Percentiles rank a stretch among this genome's conserved stretches.
Conservation (phyloP, 2,797 vertebrate genomes). For the Ispidina lecontei region DNA sequence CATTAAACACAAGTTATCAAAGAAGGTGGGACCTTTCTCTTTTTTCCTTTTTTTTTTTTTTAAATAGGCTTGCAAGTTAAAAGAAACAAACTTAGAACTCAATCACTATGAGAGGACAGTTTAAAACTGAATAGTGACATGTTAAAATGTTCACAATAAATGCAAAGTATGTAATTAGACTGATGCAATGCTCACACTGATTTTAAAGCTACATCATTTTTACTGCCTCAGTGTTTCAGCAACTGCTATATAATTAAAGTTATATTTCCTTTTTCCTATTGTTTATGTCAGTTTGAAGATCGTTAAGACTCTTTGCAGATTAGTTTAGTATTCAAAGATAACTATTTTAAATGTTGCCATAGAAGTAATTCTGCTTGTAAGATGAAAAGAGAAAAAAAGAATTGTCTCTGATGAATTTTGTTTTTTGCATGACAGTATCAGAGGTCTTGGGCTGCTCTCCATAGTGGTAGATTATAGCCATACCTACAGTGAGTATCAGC, state of each 20-base stretch:
- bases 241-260: neutral
- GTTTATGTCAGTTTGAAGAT: neutral
- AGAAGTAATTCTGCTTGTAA: neutral
- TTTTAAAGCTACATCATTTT: neutral
- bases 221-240: neutral
- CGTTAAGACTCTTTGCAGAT: neutral
- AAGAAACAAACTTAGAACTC: neutral
- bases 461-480: neutral
- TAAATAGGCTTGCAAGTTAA: neutral
- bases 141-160: neutral
- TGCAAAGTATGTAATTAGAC: neutral
- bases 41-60: neutral
- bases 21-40: constrained; percentile 85
- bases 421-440: neutral
- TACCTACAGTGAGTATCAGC: neutral
- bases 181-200: neutral
- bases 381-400: neutral
- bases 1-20: constrained; percentile 90
- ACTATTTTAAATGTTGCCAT: neutral
- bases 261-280: neutral
- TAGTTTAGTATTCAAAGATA: neutral
- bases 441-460: neutral
- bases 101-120: neutral
- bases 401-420: neutral
- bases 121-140: neutral